Evolutionary conservation across 2,888 invertebrate genomes (phyloP), one percentile per base, ranked within the genome.

Genomic region (Rhamnusium bicolor): DNA sequence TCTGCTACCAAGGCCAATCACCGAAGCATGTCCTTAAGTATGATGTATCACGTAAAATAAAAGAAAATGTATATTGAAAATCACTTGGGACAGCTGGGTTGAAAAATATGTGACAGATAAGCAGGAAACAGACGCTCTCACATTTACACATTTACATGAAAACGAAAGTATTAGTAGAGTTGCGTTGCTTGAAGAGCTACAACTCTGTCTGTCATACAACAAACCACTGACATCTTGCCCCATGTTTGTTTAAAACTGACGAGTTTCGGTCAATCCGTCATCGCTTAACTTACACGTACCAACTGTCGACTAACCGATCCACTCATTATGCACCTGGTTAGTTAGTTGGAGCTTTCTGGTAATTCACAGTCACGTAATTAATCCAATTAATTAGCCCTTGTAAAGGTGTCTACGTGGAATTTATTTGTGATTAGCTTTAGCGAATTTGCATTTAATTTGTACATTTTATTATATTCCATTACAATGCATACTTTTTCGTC

Each of bases 351-450:
- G 61, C 71, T 49, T 72, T 74, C 69, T 69, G 69, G 53, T 56
- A 67, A 67, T 46, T 54, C 56, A 12, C 69, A 70, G 74, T 56
- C 74, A 70, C 75, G 77, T 77, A 77, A 77, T 74, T 77, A 75
- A 77, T 77, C 72, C 77, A 75, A 75, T 77, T 77, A 77, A 77
- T 75, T 75, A 75, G 72, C 29, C 58, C 72, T 72, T 60, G 77
- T 71, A 74, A 75, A 74, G 71, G 54, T 67, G 67, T 14, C 66
- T 75, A 75, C 75, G 75, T 74, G 71, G 71, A 74, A 74, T 74
- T 76, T 74, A 74, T 75, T 67, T 71, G 72, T 72, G 74, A 78
- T 78, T 69, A 75, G 74, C 53, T 51, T 68, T 65, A 14, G 27
- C 46, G 14, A 19, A 65, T 53, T 32, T 65, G 12, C 65, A 18